Evolutionary conservation across 2,797 vertebrate genomes (phyloP), one percentile per base, ranked within the genome.

Genomic region (Chelonia mydas): DNA sequence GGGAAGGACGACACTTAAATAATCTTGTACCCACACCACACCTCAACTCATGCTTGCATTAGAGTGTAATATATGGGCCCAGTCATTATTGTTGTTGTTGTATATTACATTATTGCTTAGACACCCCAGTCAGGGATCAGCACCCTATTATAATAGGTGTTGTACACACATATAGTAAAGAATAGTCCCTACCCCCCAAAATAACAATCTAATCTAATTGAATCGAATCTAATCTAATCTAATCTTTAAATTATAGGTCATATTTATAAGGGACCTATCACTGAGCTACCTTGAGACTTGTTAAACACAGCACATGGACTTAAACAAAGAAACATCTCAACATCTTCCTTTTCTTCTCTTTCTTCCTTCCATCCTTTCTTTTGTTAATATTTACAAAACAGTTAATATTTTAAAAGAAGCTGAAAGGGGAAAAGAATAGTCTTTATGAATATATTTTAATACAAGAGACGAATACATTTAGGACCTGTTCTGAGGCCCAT

Each of bases 181-280:
- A 50, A 51, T 41, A 41, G 90, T 27, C 88, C 57, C n/a, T 21
- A 74, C 54, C 87, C 1, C 1, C 41, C 27, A 90, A 61, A 94
- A 93, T 93, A 87, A 91, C 90, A 84, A 92, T 83, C 89, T 89
- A 6, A 21, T 91, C 92, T 41, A 41, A 41, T 41, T 4, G 41
- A 84, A 92, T 83, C 87, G 87, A 6, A 21, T 91, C 91, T 31
- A 84, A 90, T 83, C 87, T 89, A 6, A 21, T 91, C 91, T n/a
- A 87, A 33, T 61, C 31, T 16, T 61, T 72, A 37, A 76, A 50
- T 72, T 50, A 5, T 17, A 53, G 80, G 8, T 83, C 83, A 90
- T 84, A 82, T 92, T 90, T 89, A 89, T 79, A 89, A 27, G 90
- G 50, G 84, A 0, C 2, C n/a, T 13, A 83, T 57, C 81, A 86